Percentiles rank a stretch among this genome's conserved stretches.
Conservation (phyloP, 2,113 vertebrate genomes). For the Antechinus stuartii region DNA sequence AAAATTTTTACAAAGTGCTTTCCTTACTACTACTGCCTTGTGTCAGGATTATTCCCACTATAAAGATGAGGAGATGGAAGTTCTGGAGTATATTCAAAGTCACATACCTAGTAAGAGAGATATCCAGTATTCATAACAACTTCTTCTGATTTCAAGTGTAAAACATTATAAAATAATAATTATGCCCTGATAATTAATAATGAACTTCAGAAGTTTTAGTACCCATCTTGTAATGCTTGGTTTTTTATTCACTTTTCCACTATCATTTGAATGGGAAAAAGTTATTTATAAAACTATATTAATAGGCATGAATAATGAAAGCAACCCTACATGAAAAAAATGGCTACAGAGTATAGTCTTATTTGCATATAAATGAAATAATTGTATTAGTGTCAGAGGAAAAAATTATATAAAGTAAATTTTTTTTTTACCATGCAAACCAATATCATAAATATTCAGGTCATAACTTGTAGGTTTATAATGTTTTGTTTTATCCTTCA, state of each 20-base stretch:
- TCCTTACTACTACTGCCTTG: background rate
- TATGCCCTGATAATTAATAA: constrained; percentile 67
- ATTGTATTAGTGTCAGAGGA: constrained; percentile 82
- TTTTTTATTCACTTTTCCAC: constrained; percentile 74
- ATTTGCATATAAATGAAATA: constrained; percentile 84
- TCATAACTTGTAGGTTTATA: constrained; percentile 79
- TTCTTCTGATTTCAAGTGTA: background rate
- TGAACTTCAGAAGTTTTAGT: constrained; percentile 77
- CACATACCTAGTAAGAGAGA: background rate
- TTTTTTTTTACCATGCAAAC: constrained; percentile 76
- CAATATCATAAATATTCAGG: constrained; percentile 81
- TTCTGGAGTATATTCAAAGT: background rate
- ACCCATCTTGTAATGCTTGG: constrained; percentile 72
- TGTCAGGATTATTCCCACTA: background rate
- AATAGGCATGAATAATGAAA: constrained; percentile 82
- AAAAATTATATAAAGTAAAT: constrained; percentile 82
- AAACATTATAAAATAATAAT: background rate
- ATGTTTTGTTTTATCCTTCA: constrained; percentile 82
- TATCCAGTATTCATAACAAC: background rate
- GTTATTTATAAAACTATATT: constrained; percentile 78
- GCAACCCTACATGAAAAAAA: constrained; percentile 70
- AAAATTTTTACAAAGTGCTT: background rate
- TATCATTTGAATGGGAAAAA: constrained; percentile 78
- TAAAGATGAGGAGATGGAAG: background rate
- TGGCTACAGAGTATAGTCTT: constrained; percentile 68